phyloP scores from a whole-genome alignment of 2,797 vertebrate species.

The Semaprochilodus insignis region DNA sequence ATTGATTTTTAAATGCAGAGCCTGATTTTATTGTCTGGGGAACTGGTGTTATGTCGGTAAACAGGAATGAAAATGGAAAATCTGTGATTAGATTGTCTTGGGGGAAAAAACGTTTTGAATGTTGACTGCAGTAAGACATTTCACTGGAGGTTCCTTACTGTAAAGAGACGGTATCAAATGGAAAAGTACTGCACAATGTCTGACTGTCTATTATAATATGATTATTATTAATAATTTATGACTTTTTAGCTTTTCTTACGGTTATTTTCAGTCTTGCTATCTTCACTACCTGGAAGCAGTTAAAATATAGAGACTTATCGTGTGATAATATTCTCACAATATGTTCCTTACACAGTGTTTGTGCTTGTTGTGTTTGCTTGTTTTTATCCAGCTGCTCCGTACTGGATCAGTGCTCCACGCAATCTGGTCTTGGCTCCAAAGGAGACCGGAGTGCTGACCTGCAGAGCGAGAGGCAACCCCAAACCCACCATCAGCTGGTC shows the following conservation, averaged over 20 bases:
- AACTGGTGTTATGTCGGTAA: conserved; percentile 36
- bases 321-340: background rate
- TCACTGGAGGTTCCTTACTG: background rate
- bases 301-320: background rate
- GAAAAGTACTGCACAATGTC: conserved; percentile 16
- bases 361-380: conserved; percentile 36
- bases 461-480: conserved; percentile 91
- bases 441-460: conserved; percentile 88
- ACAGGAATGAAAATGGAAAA: conserved; percentile 33
- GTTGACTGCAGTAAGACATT: conserved; percentile 14
- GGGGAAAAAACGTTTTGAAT: conserved; percentile 17
- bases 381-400: conserved; percentile 86
- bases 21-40: conserved; percentile 29
- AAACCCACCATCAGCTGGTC: conserved; percentile 91
- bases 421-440: conserved; percentile 93
- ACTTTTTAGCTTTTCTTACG: too few relatives aligned
- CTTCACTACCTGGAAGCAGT: too few relatives aligned
- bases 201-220: background rate
- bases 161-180: conserved; percentile 13
- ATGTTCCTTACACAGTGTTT: conserved; percentile 2
- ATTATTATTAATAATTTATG: background rate
- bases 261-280: background rate
- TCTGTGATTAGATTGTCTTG: conserved; percentile 38
- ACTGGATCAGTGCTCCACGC: conserved; percentile 90
- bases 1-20: conserved; percentile 68